phyloP scores from a whole-genome alignment of 2,797 vertebrate species.

The Sciurus carolinensis region DNA sequence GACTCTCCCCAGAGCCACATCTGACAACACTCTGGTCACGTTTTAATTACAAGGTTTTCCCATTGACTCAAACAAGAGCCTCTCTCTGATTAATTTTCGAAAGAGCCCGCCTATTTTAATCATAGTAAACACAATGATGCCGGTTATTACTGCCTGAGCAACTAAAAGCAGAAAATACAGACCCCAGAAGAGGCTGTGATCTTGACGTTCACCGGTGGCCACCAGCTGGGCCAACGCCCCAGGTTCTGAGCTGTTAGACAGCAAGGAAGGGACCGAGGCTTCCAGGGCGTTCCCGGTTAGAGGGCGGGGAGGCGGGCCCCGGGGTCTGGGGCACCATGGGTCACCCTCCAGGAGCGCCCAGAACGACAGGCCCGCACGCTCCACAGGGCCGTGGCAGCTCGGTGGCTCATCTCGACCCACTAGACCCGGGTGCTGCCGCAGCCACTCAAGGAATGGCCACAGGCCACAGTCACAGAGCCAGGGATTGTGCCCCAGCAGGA shows the following conservation, averaged over 20 bases:
- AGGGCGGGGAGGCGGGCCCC: accelerated
- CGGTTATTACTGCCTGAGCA: slow-evolving; percentile 78
- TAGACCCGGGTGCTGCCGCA: slow-evolving; percentile 85
- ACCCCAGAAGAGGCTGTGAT: slow-evolving; percentile 39
- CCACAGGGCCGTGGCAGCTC: slow-evolving; percentile 77
- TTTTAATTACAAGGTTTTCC: slow-evolving; percentile 21
- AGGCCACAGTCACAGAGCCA: slow-evolving; percentile 94
- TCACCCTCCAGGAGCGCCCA: slow-evolving; percentile 63
- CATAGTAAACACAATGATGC: slow-evolving; percentile 82
- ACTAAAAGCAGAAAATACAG: slow-evolving; percentile 83
- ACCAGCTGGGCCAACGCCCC: background rate
- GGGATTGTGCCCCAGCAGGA: slow-evolving; percentile 88
- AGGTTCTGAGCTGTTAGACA: accelerated
- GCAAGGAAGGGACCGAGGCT: accelerated
- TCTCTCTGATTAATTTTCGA: slow-evolving; percentile 65
- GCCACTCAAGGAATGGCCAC: slow-evolving; percentile 91
- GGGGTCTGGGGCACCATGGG: slow-evolving; percentile 72
- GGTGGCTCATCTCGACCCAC: slow-evolving; percentile 78
- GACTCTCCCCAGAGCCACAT: background rate
- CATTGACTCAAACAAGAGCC: background rate
- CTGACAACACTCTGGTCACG: background rate
- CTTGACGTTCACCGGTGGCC: background rate
- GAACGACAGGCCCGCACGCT: slow-evolving; percentile 77
- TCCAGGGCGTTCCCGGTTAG: background rate
- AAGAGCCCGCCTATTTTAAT: slow-evolving; percentile 82